These are phyloP conservation scores for Urosaurus nigricauda DNA, from an alignment of 2,797 vertebrate genomes.

Conservation along the genomic window DNA sequence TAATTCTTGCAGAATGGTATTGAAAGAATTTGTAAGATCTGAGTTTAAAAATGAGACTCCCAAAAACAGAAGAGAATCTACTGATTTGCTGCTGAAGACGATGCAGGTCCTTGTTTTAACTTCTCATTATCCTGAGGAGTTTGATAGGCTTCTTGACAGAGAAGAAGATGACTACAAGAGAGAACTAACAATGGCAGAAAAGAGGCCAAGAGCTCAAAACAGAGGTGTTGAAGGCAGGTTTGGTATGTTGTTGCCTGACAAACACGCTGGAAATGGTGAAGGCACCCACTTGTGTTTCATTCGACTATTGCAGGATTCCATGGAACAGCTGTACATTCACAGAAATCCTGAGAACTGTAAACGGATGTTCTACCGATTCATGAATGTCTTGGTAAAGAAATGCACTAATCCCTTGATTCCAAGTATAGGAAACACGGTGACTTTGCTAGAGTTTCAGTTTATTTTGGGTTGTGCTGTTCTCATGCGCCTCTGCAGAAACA, in stretches of 20 bases:
- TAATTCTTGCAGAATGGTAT: slow-evolving; percentile 57
- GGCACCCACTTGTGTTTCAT: slow-evolving; percentile 81
- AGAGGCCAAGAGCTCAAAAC: slow-evolving; percentile 53
- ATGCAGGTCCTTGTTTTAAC: slow-evolving; percentile 79
- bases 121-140: slow-evolving; percentile 78
- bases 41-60: slow-evolving; percentile 68
- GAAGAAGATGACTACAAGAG: slow-evolving; percentile 79
- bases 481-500: slow-evolving; percentile 74
- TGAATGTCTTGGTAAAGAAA: slow-evolving; percentile 81
- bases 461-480: slow-evolving; percentile 78
- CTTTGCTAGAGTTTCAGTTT: slow-evolving; percentile 83
- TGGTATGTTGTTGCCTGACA: slow-evolving; percentile 81
- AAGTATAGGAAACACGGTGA: slow-evolving; percentile 79
- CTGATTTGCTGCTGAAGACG: slow-evolving; percentile 79
- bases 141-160: slow-evolving; percentile 76
- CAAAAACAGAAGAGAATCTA: slow-evolving; percentile 78
- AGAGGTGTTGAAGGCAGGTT: slow-evolving; percentile 76
- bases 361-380: slow-evolving; percentile 82
- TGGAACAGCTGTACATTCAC: slow-evolving; percentile 77
- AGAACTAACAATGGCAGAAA: slow-evolving; percentile 70
- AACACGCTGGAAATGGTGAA: slow-evolving; percentile 50
- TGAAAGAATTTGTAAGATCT: slow-evolving; percentile 74
- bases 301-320: slow-evolving; percentile 79
- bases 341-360: slow-evolving; percentile 78
- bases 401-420: slow-evolving; percentile 76